Evolutionary conservation across 1,140 invertebrate species (phyloP).

Genomic region (Drosophila paulistorum): DNA sequence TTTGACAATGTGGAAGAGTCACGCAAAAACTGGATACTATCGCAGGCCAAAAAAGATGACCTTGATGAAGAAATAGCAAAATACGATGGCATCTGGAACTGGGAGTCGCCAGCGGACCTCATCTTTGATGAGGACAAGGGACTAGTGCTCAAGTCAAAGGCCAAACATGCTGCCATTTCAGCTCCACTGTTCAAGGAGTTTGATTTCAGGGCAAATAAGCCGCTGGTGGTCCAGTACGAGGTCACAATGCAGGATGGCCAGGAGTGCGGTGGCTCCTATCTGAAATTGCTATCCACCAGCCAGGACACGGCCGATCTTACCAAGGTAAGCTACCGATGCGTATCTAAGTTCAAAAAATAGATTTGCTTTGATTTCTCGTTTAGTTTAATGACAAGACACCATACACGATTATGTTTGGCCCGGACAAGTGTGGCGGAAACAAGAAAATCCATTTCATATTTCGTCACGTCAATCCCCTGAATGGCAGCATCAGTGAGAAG

Average conservation of each 20-base stretch:
- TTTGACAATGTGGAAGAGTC: slow-evolving; percentile 93
- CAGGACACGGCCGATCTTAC: slow-evolving; percentile 89
- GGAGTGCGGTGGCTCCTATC: slow-evolving; percentile 99
- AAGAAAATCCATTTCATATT: slow-evolving; percentile 99
- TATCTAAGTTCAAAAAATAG: neutral
- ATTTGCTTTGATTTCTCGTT: too few relatives aligned
- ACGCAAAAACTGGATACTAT: slow-evolving; percentile 92
- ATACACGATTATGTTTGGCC: slow-evolving; percentile 99
- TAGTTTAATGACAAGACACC: slow-evolving; percentile 97
- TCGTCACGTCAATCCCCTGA: slow-evolving; percentile 96
- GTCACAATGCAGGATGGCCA: slow-evolving; percentile 94
- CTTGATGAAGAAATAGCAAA: slow-evolving; percentile 95
- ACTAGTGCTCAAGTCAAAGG: slow-evolving; percentile 96
- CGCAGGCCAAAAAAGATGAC: slow-evolving; percentile 96
- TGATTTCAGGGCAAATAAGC: slow-evolving; percentile 90
- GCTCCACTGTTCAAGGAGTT: slow-evolving; percentile 92
- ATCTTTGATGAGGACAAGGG: slow-evolving; percentile 93
- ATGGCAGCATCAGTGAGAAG: slow-evolving; percentile 94
- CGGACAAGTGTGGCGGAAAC: slow-evolving; percentile 99
- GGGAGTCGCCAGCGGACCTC: slow-evolving; percentile 90
- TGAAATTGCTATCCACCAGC: slow-evolving; percentile 93
- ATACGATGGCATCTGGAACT: slow-evolving; percentile 93
- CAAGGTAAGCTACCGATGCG: slow-evolving; percentile 57
- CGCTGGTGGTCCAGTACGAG: slow-evolving; percentile 97
- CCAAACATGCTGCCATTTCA: slow-evolving; percentile 97